Conservation (phyloP, 2,113 vertebrate genomes). For the Ictalurus furcatus region DNA sequence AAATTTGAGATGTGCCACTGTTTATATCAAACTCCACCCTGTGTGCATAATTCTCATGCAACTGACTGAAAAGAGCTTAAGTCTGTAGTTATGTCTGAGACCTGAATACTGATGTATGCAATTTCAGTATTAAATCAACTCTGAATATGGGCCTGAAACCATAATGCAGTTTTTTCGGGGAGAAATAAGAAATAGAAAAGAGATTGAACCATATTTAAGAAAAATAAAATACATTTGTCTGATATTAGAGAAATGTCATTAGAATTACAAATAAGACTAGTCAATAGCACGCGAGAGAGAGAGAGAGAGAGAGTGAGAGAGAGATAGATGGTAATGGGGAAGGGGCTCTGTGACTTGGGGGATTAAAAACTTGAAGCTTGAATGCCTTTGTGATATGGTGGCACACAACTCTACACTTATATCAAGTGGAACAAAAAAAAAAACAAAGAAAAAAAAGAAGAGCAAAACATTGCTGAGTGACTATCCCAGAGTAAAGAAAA, state of each 20-base stretch:
- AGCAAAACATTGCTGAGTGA: not conserved
- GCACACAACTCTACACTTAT: constrained; percentile 29
- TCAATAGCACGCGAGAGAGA: constrained; percentile 56
- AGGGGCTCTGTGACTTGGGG: constrained; percentile 53
- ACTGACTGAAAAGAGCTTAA: not conserved
- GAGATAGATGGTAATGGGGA: constrained; percentile 58
- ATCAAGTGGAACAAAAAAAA: not conserved
- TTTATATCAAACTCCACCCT: not conserved
- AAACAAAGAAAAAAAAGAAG: not conserved
- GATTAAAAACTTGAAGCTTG: constrained; percentile 63
- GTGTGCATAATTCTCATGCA: not conserved
- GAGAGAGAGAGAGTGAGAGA: constrained; percentile 51
- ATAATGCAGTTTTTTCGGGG: not conserved
- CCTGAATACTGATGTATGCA: not conserved
- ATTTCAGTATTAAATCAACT: not conserved
- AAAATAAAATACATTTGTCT: constrained; percentile 53
- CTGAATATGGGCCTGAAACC: not conserved
- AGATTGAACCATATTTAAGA: constrained; percentile 64
- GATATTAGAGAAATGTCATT: constrained; percentile 59
- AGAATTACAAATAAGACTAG: constrained; percentile 62
- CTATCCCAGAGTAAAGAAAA: not conserved
- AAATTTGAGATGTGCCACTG: not conserved
- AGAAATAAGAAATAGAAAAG: constrained; percentile 35
- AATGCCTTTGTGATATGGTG: constrained; percentile 37
- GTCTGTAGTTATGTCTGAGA: not conserved